Evolutionary conservation across 1,140 invertebrate genomes (phyloP).

Genomic region (Nasonia vitripennis): DNA sequence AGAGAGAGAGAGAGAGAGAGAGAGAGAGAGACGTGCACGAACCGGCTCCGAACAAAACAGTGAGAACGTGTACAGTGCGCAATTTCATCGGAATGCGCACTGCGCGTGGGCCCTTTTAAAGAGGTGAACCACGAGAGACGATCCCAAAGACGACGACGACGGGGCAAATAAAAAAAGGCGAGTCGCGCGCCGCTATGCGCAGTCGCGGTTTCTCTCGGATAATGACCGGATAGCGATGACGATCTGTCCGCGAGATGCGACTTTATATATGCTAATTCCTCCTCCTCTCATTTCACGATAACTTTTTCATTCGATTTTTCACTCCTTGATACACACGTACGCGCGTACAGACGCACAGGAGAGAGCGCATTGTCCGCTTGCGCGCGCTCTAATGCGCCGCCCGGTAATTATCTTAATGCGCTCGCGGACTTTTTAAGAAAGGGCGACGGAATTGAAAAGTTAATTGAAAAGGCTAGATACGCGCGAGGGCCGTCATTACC

Average conservation of each 20-base stretch:
- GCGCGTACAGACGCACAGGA: too few species aligned
- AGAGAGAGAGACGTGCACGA: neutral
- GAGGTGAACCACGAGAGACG: neutral
- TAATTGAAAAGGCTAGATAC: slow-evolving; percentile 43
- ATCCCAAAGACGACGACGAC: neutral
- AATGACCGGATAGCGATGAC: slow-evolving; percentile 22
- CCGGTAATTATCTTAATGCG: slow-evolving; percentile 38
- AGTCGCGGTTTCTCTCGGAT: neutral
- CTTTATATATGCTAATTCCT: slow-evolving; percentile 23
- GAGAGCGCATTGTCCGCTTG: neutral
- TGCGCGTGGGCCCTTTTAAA: neutral
- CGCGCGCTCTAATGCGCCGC: slow-evolving; percentile 22
- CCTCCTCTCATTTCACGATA: neutral
- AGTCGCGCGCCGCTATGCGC: neutral
- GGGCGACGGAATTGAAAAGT: slow-evolving; percentile 42
- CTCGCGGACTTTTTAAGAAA: slow-evolving; percentile 20
- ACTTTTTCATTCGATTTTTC: neutral
- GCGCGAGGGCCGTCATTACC: neutral
- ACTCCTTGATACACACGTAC: too few species aligned
- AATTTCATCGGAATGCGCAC: slow-evolving; percentile 34
- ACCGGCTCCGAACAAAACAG: neutral
- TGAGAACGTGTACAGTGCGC: slow-evolving; percentile 9
- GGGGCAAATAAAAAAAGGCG: neutral
- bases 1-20: neutral
- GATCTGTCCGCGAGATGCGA: slow-evolving; percentile 18